phyloP scores from a whole-genome alignment of 2,888 invertebrate species.

The Limnephilus lunatus region DNA sequence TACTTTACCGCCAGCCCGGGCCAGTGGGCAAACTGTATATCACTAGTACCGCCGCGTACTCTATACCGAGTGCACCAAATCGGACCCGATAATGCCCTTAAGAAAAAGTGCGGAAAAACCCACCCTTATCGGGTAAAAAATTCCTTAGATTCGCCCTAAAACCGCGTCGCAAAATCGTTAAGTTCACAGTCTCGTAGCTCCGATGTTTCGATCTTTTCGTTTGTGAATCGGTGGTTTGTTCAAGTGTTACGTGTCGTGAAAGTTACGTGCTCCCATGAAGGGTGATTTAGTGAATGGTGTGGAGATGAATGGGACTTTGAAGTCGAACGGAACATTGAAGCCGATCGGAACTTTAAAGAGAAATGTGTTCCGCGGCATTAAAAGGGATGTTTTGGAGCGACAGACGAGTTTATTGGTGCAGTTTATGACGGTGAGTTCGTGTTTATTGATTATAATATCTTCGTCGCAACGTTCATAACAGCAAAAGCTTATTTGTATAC shows the following conservation, averaged over 20 bases:
- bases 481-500: background rate
- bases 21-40: slow-evolving; percentile 25
- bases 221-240: background rate
- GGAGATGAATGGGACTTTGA: slow-evolving; percentile 74
- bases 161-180: background rate
- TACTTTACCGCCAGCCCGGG: slow-evolving; percentile 53
- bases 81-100: slow-evolving; percentile 20
- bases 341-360: slow-evolving; percentile 79
- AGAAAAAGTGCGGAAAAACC: background rate
- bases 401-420: slow-evolving; percentile 86
- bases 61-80: slow-evolving; percentile 62
- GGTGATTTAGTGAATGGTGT: slow-evolving; percentile 6
- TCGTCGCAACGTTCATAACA: background rate
- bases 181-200: background rate
- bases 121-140: background rate
- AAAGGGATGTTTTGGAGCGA: slow-evolving; percentile 85
- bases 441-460: slow-evolving; percentile 28
- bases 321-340: slow-evolving; percentile 40
- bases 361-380: slow-evolving; percentile 86
- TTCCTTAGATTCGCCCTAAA: background rate
- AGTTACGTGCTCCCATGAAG: slow-evolving; percentile 37
- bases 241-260: background rate
- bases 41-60: slow-evolving; percentile 49
- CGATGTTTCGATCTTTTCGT: background rate
- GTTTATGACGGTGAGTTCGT: slow-evolving; percentile 87